Evolutionary conservation across 2,888 invertebrate species (phyloP), one percentile per base, ranked within the genome.

Genomic region (Orchesellides sinensis): DNA sequence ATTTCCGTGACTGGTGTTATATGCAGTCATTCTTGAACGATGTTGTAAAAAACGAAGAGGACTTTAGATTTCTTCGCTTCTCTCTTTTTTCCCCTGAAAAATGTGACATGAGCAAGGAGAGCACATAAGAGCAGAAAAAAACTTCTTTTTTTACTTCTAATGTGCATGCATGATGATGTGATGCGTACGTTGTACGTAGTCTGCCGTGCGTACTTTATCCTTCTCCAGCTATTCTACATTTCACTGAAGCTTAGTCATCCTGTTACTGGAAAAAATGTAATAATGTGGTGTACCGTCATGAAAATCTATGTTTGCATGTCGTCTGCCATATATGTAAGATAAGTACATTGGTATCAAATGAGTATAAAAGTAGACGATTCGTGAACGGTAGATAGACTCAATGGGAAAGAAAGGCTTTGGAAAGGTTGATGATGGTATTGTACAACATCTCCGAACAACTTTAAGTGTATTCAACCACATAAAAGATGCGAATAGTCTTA

Each of bases 401-500:
- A 5, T 21, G 21, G 40, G 40, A 65, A 21, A 17, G 32, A 56
- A 40, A 59, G 19, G 59, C 40, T 72, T 72, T 66, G 66, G 66
- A 25, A 54, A 74, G 32, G 74, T 32, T 65, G 54, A 49, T 23
- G 27, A 68, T 27, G 52, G 40, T 75, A 77, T 77, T 56, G 77
- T 59, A 68, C 47, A 68, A 77, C 29, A 47, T 77, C 77, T 32
- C 54, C n/a, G 40, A 61, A 40, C 69, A 49, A 61, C 61, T 69
- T 69, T 61, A 63, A 78, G 78, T 63, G 69, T 70, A 69, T 49
- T 78, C 49, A 69, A 70, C 69, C 78, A 61, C 66, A 77, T 68
- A 56, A 68, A 78, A 69, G 59, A 77, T 77, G 77, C 66, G 77
- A 45, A 77, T 77, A 77, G 68, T 77, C 63, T 63, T 78, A 63